Base-by-base conservation (phyloP, 2,888 invertebrate genomes). In the Hemithea aestivaria region DNA sequence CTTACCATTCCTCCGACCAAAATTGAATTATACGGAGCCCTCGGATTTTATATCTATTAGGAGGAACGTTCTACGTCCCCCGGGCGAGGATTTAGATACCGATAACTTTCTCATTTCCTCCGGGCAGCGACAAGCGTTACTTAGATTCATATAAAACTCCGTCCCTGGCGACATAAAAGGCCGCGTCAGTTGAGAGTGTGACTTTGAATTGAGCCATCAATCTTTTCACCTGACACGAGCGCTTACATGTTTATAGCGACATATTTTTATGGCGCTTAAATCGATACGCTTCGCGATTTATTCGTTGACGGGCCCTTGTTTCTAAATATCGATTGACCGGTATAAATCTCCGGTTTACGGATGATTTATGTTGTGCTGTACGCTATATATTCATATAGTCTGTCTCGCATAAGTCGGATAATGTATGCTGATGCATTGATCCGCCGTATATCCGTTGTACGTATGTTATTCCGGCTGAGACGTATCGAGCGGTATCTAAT, bases 81-180 rank as follows among this genome's bases (percentile, higher is more conserved):
- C 56, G 73, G 73, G 75, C 62, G 61, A 70, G 76, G 82, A 77
- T 83, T 83, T 79, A 75, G 79, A 75, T 73, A 75, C 71, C 73
- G 83, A 82, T 83, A 84, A 83, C 80, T 79, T 84, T 80, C 78
- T 79, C 82, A 83, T 83, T 84, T 85, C 84, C 84, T 79, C 48
- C 68, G 70, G 71, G 64, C 66, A 66, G 61, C 59, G 61, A 58
- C 57, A 54, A 58, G 60, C 70, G 63, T 72, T 69, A 70, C 69
- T 70, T 67, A 62, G 63, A 61, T 66, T 62, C 61, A 58, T 69
- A 70, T 69, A 70, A 69, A 71, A 70, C 62, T 59, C 53, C 44
- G 48, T 59, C 62, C 65, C 58, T 51, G 35, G 56, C 56, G 66
- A 66, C 66, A 64, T 65, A 71, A 69, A 70, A 51, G 57, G 49